Conservation (phyloP, 2,888 invertebrate species). For the Himalopsyche japonica region DNA sequence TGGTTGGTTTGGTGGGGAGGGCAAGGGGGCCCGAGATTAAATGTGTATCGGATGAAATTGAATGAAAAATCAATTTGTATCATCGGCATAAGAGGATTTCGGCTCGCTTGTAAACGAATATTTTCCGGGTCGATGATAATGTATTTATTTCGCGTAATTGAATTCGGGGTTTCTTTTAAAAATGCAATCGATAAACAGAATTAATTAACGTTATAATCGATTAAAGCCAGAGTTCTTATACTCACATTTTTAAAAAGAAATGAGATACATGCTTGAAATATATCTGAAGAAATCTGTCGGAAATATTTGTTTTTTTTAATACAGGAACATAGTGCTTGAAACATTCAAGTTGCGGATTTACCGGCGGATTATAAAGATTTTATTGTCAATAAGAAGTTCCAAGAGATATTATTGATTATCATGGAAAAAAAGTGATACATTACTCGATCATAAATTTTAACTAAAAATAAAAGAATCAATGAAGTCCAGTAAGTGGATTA, state of each 20-base stretch:
- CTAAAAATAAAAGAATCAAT: no score
- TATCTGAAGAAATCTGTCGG: no score
- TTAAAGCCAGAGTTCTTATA: neutral
- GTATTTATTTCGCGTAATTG: neutral
- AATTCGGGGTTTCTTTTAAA: neutral
- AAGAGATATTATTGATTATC: no score
- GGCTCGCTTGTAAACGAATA: neutral
- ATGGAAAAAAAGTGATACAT: no score
- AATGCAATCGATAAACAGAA: neutral
- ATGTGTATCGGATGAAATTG: conserved; percentile 2
- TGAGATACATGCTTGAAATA: neutral
- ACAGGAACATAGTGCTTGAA: no score
- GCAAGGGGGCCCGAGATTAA: neutral
- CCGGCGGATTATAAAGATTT: no score
- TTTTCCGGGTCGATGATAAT: neutral
- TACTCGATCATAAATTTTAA: no score
- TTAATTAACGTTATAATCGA: neutral
- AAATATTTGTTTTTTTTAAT: no score
- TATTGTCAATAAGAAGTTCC: no score
- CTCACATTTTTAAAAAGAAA: neutral
- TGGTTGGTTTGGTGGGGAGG: neutral
- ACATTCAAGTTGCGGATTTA: no score
- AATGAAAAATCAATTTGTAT: conserved; percentile 1
- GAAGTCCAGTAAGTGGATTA: no score
- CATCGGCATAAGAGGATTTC: neutral